Percentiles rank a stretch among this genome's conserved stretches.
Conservation (phyloP, 2,888 invertebrate genomes). For the Synergus itoensis region DNA sequence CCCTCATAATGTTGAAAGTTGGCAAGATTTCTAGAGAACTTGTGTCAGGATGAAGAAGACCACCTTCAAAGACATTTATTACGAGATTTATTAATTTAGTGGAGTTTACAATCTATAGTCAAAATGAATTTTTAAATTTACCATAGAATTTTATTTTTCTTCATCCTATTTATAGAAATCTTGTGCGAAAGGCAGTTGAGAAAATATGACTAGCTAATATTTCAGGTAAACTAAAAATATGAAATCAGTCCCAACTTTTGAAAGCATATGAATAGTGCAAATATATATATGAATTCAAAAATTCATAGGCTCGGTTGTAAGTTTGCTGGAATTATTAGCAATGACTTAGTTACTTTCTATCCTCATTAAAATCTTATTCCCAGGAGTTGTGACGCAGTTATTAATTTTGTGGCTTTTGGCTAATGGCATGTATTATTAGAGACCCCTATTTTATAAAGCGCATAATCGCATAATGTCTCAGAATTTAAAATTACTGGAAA, state of each 20-base stretch:
- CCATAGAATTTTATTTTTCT: neutral
- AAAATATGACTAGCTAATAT: slow-evolving; percentile 16
- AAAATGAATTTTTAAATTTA: neutral
- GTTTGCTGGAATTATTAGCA: slow-evolving; percentile 31
- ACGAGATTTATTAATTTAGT: neutral
- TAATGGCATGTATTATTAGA: slow-evolving; percentile 18
- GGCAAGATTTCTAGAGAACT: slow-evolving; percentile 5
- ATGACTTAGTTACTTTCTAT: neutral
- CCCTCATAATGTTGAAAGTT: slow-evolving; percentile 8
- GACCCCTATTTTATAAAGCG: no score
- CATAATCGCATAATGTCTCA: no score
- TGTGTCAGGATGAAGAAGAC: neutral
- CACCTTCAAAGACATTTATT: neutral
- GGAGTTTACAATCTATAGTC: neutral
- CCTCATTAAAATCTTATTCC: slow-evolving; percentile 24
- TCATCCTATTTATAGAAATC: neutral
- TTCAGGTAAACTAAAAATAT: slow-evolving; percentile 22
- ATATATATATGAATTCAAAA: slow-evolving; percentile 18
- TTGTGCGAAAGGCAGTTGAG: neutral
- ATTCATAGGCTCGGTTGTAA: slow-evolving; percentile 10
- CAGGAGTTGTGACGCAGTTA: neutral
- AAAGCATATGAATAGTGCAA: slow-evolving; percentile 16
- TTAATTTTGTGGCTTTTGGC: neutral
- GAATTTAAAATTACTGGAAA: no score
- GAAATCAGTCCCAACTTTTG: neutral